Conservation (phyloP, 2,113 vertebrate genomes). For the Elephas maximus region DNA sequence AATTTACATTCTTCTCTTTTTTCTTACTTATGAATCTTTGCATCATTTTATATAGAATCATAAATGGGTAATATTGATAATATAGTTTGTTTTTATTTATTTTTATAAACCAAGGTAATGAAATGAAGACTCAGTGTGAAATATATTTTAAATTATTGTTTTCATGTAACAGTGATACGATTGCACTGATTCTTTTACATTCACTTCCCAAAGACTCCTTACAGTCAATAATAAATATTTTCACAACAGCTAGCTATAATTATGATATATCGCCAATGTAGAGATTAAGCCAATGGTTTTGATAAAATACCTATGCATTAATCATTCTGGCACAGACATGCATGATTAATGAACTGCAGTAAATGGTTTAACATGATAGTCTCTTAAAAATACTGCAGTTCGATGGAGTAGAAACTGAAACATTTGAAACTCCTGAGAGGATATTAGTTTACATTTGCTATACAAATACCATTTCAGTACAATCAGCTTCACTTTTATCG, state of each 20-base stretch:
- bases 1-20: neutral
- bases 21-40: neutral
- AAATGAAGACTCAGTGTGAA: neutral
- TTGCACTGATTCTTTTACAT: neutral
- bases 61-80: slow-evolving; percentile 8
- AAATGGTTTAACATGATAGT: slow-evolving; percentile 23
- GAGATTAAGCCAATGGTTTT: slow-evolving; percentile 50
- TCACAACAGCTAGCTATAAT: neutral
- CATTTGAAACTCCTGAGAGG: neutral
- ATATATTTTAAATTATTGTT: slow-evolving; percentile 14
- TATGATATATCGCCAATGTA: slow-evolving; percentile 32
- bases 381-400: slow-evolving; percentile 22
- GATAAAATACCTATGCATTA: slow-evolving; percentile 29
- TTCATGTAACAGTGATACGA: slow-evolving; percentile 6
- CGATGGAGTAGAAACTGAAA: slow-evolving; percentile 2
- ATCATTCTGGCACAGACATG: slow-evolving; percentile 41
- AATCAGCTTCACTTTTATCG: slow-evolving; percentile 22
- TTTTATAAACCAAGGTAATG: slow-evolving; percentile 38
- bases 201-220: neutral
- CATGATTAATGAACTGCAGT: slow-evolving; percentile 38
- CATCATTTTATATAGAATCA: neutral
- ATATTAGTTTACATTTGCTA: neutral
- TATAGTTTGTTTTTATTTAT: neutral
- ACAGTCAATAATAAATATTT: slow-evolving; percentile 44
- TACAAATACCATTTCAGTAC: neutral